phyloP scores from a whole-genome alignment of 2,888 invertebrate genomes.

The Auanema sp. region DNA sequence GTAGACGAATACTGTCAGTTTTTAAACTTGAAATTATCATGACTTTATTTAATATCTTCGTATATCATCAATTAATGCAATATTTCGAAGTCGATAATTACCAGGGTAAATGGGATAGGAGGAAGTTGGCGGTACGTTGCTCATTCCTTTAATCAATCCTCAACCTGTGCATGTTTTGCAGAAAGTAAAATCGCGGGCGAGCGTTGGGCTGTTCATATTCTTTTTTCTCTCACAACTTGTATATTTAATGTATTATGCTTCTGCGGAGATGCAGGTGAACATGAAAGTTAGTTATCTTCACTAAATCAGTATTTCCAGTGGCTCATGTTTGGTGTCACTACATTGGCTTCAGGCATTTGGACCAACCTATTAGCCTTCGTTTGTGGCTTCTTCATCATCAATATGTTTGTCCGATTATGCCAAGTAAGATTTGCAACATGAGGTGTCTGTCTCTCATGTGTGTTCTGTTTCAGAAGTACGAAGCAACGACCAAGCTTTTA shows the following conservation, averaged over 20 bases:
- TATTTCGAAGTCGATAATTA: slow-evolving; percentile 28
- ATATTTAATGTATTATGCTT: slow-evolving; percentile 48
- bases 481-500: not conserved
- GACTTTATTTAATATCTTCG: slow-evolving; percentile 38
- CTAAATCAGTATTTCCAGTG: slow-evolving; percentile 20
- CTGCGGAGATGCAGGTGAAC: slow-evolving; percentile 31
- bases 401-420: slow-evolving; percentile 19
- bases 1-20: slow-evolving; percentile 47
- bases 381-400: slow-evolving; percentile 42
- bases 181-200: slow-evolving; percentile 17
- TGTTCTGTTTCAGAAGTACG: not conserved
- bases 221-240: slow-evolving; percentile 33
- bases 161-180: slow-evolving; percentile 4
- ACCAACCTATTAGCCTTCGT: slow-evolving; percentile 46
- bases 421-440: slow-evolving; percentile 5
- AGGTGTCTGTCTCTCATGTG: not conserved
- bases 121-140: slow-evolving; percentile 20
- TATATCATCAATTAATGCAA: slow-evolving; percentile 36
- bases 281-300: not conserved
- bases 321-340: slow-evolving; percentile 38
- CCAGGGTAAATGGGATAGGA: slow-evolving; percentile 13
- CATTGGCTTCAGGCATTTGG: slow-evolving; percentile 43
- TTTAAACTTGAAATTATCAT: slow-evolving; percentile 38
- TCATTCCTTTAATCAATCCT: slow-evolving; percentile 9
- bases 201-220: slow-evolving; percentile 24